Conservation (phyloP, 2,113 vertebrate genomes). For the Seriola rivoliana region DNA sequence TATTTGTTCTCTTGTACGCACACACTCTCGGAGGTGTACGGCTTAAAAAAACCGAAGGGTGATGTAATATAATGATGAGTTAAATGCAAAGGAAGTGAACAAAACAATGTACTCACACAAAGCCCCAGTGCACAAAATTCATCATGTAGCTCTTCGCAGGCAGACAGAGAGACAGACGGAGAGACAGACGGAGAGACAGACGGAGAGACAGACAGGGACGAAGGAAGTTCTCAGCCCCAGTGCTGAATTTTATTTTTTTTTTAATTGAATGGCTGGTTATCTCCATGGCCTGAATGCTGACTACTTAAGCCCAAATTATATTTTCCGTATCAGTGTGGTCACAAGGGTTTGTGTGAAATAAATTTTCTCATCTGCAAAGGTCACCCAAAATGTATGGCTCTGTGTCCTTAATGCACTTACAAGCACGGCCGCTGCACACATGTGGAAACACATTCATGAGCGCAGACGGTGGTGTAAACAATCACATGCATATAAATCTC, state of each 20-base stretch:
- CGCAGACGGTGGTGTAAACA: not conserved
- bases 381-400: not conserved
- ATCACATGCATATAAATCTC: not conserved
- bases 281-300: not conserved
- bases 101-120: conserved; percentile 23
- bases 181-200: not conserved
- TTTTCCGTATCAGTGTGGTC: not conserved
- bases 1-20: conserved; percentile 70
- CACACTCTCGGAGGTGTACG: conserved; percentile 57
- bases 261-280: not conserved
- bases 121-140: conserved; percentile 9
- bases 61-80: conserved; percentile 47
- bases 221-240: not conserved
- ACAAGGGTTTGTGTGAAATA: not conserved
- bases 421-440: not conserved
- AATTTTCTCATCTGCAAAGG: not conserved
- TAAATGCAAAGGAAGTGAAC: conserved; percentile 36
- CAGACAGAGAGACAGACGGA: conserved; percentile 1
- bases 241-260: conserved; percentile 16
- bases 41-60: conserved; percentile 41
- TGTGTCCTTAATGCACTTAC: not conserved
- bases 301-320: conserved; percentile 23
- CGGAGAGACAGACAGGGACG: not conserved
- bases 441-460: not conserved
- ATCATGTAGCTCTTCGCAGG: not conserved